Percentiles rank a stretch among this genome's conserved stretches.
Conservation (phyloP, 2,888 invertebrate species). For the Epinotia bilunana region DNA sequence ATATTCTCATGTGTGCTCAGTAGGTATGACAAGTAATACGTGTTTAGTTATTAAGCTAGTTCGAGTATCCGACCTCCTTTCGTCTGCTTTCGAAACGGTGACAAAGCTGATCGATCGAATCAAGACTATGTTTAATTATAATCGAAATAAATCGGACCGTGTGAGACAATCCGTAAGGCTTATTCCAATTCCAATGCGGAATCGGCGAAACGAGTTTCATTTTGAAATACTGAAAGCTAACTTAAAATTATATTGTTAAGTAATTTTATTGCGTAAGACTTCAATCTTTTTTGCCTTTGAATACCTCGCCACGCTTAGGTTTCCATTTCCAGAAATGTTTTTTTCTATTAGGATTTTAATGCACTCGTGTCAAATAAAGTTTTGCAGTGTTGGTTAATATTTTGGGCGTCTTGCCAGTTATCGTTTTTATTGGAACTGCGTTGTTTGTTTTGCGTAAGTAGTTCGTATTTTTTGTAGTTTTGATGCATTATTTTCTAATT, state of each 20-base stretch:
- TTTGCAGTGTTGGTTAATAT: too few species aligned
- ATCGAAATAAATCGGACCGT: constrained; percentile 6
- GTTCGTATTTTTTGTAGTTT: too few species aligned
- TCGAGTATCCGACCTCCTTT: constrained; percentile 54
- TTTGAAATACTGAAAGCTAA: background rate
- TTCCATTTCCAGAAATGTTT: too few species aligned
- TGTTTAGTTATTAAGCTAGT: constrained; percentile 53
- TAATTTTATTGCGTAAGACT: background rate
- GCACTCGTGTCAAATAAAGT: too few species aligned
- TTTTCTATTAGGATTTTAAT: too few species aligned
- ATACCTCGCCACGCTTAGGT: background rate
- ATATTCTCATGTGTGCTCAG: background rate
- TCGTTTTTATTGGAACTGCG: too few species aligned
- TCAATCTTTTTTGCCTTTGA: background rate
- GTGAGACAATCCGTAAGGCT: constrained; percentile 26
- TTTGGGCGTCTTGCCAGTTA: too few species aligned
- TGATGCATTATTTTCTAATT: too few species aligned
- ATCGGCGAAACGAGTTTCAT: background rate
- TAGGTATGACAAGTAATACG: constrained; percentile 54
- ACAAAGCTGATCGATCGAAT: constrained; percentile 50
- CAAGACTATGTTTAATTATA: constrained; percentile 35
- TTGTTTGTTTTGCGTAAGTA: too few species aligned
- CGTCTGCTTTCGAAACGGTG: constrained; percentile 54
- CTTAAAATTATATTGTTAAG: background rate
- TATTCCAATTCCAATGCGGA: background rate